Base-by-base conservation (phyloP, 1,140 invertebrate genomes). In the Tetramorium alpestre region DNA sequence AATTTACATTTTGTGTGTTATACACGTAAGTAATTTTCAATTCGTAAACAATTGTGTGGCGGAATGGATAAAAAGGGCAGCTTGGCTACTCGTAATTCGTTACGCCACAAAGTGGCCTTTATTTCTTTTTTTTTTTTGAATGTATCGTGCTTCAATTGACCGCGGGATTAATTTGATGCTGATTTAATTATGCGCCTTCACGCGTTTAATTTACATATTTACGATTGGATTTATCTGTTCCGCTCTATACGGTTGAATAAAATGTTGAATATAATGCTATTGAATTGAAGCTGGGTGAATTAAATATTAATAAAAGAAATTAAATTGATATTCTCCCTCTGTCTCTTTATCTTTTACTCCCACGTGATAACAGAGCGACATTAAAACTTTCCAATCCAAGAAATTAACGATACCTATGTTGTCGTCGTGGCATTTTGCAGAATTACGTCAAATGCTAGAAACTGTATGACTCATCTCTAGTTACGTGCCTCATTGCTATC, bases 401-500 rank as follows among this genome's bases (percentile, higher is more conserved):
- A n/a, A 44, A 64, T 64, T 10, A 77, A 25, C 33, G 47, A 18
- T 38, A 6, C 51, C 4, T 3, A 58, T 44, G 3, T 13, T 41
- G 56, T 28, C 16, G 47, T 54, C 44, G 44, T 44, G 7, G n/a
- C 28, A 13, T n/a, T 47, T 41, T 33, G 47, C 10, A 51, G 47
- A 49, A 80, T 80, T 80, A 80, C 62, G 62, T 13, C 22, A 58
- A 81, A 70, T 44, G 22, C 47, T 69, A 54, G 62, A 80, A 58
- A 49, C 5, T 38, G 47, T 87, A 64, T 84, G 86, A 87, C 86
- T 87, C 86, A 87, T n/a, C 60, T 64, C 77, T 82, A 73, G n/a
- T 58, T 73, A 67, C 38, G 54, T 86, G 25, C 25, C 67, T 51
- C 54, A 86, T 72, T 44, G 54, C 67, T 80, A 88, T 86, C 75